Percentiles rank a stretch among this genome's conserved stretches.
These are phyloP conservation scores for Tinea semifulvella DNA, from an alignment of 2,888 invertebrate species.

Conservation along the genomic window DNA sequence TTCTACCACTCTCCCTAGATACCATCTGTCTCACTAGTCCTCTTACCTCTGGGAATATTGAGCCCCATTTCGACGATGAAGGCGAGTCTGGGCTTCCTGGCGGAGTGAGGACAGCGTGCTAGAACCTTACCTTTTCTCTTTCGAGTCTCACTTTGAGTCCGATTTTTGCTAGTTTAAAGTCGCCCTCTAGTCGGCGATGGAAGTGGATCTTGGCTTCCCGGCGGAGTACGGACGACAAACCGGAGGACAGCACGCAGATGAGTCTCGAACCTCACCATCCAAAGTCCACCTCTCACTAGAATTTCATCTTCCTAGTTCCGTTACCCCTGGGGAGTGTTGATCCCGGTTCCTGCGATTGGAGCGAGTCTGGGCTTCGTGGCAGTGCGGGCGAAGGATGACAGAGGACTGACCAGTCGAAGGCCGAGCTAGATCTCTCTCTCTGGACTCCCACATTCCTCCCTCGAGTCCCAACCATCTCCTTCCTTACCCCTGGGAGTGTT, in stretches of 20 bases:
- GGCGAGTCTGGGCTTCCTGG: conserved; percentile 78
- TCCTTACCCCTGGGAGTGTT: conserved; percentile 62
- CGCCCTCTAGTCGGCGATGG: too few relatives aligned
- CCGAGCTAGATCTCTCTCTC: conserved; percentile 66
- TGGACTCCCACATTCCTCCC: conserved; percentile 78
- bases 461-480: conserved; percentile 67
- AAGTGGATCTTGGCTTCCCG: too few relatives aligned
- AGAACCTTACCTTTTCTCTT: too few relatives aligned
- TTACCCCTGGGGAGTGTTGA: conserved; percentile 72
- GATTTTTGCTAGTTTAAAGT: too few relatives aligned
- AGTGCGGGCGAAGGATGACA: conserved; percentile 72
- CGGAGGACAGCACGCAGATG: too few relatives aligned
- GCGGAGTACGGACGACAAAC: too few relatives aligned
- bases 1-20: too few relatives aligned
- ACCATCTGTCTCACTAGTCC: too few relatives aligned
- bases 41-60: conserved; percentile 62
- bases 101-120: conserved; percentile 70
- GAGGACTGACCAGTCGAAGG: conserved; percentile 74
- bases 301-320: too few relatives aligned
- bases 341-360: conserved; percentile 86
- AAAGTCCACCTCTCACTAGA: too few relatives aligned
- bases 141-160: too few relatives aligned
- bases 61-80: conserved; percentile 88
- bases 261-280: too few relatives aligned
- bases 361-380: conserved; percentile 82